A percentile compares a stretch with the other conserved stretches of the same genome.
phyloP scores from a whole-genome alignment of 2,113 vertebrate genomes.

The Eonycteris spelaea region DNA sequence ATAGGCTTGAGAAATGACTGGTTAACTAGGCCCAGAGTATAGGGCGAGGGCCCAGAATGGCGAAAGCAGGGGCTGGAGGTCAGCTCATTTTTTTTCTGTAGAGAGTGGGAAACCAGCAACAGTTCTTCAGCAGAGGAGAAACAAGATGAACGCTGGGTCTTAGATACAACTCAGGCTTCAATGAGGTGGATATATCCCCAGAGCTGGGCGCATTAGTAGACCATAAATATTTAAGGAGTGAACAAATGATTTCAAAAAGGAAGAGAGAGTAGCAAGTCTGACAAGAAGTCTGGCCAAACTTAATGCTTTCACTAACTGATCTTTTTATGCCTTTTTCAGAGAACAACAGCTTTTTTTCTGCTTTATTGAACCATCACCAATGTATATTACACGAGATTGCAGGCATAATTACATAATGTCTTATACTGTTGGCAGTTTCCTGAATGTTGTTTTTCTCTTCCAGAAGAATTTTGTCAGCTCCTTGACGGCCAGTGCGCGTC shows the following conservation, averaged over 20 bases:
- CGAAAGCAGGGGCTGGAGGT: neutral
- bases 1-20: neutral
- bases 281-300: neutral
- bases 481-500: neutral
- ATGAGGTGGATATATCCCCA: neutral
- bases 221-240: neutral
- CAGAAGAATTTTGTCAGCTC: neutral
- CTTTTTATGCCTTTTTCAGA: neutral
- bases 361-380: slow-evolving; percentile 26
- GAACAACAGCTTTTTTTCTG: neutral
- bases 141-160: neutral
- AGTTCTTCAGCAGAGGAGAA: neutral
- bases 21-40: neutral
- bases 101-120: neutral
- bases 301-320: neutral
- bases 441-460: neutral
- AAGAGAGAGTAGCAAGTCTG: neutral
- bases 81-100: neutral
- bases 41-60: neutral
- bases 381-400: neutral
- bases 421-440: neutral
- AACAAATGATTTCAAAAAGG: neutral
- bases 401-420: neutral
- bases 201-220: neutral
- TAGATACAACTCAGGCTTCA: neutral